Evolutionary conservation across 2,888 invertebrate species (phyloP).

Genomic region (Ectropis crepuscularia): DNA sequence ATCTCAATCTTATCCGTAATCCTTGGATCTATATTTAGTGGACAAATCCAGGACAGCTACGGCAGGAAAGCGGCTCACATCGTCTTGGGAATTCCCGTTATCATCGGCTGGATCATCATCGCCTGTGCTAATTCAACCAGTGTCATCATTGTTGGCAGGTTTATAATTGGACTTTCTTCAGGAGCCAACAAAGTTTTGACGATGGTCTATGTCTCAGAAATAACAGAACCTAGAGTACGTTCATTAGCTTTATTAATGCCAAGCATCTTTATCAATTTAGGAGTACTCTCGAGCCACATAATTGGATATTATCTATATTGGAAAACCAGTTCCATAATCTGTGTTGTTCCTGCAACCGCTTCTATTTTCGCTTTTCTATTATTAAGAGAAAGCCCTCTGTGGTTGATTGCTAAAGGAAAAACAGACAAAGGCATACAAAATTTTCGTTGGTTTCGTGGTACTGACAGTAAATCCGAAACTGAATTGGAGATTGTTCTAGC

Average conservation of each 20-base stretch:
- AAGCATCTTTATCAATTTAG: slow-evolving; percentile 1
- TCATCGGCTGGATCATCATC: slow-evolving; percentile 46
- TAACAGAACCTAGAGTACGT: slow-evolving; percentile 28
- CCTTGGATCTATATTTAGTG: slow-evolving; percentile 45
- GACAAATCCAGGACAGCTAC: slow-evolving; percentile 44
- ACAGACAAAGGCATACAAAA: slow-evolving; percentile 45
- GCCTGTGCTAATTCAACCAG: slow-evolving; percentile 41
- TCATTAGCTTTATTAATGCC: slow-evolving; percentile 14
- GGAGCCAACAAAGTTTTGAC: slow-evolving; percentile 45
- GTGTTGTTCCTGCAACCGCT: slow-evolving; percentile 13
- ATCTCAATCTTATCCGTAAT: slow-evolving; percentile 45
- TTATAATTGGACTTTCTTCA: slow-evolving; percentile 45
- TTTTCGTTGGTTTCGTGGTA: slow-evolving; percentile 53
- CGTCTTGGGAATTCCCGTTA: slow-evolving; percentile 41
- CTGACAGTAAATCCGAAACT: slow-evolving; percentile 38
- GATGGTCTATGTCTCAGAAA: slow-evolving; percentile 52
- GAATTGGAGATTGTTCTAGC: slow-evolving; percentile 42
- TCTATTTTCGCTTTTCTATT: slow-evolving; percentile 14
- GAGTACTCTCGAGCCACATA: slow-evolving; percentile 23
- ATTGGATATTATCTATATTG: slow-evolving; percentile 22
- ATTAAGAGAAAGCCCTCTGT: slow-evolving; percentile 53
- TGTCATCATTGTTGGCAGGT: slow-evolving; percentile 45
- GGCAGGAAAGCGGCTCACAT: slow-evolving; percentile 49
- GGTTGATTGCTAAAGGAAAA: slow-evolving; percentile 52
- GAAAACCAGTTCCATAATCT: slow-evolving; percentile 19